Conservation (phyloP, 2,113 vertebrate species). For the Glareola pratincola region DNA sequence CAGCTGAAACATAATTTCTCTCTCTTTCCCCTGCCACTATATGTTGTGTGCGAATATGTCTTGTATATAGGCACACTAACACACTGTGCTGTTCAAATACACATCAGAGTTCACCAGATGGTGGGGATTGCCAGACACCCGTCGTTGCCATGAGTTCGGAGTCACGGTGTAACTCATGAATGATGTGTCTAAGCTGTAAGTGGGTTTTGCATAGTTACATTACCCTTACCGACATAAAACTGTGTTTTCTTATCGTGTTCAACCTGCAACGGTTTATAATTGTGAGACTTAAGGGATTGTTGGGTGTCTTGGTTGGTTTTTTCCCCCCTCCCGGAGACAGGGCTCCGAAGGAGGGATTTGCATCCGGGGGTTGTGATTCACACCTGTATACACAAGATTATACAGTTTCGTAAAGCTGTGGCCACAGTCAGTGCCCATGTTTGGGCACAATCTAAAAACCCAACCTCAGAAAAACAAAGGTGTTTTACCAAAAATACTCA, state of each 20-base stretch:
- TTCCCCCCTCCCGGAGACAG: background rate
- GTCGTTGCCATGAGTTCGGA: conserved; percentile 55
- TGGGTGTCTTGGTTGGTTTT: background rate
- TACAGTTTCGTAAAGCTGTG: background rate
- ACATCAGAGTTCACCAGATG: conserved; percentile 67
- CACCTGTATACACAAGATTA: background rate
- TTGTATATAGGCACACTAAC: conserved; percentile 55
- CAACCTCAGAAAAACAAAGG: conserved; percentile 44
- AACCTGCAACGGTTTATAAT: background rate
- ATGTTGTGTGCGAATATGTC: conserved; percentile 24
- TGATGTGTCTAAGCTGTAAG: conserved; percentile 38
- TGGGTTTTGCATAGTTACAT: conserved; percentile 17
- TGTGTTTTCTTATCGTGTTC: background rate
- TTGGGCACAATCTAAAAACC: conserved; percentile 22
- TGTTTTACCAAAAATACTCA: conserved; percentile 51
- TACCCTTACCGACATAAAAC: background rate
- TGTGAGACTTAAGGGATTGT: background rate
- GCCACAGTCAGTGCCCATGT: conserved; percentile 7
- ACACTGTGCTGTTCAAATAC: conserved; percentile 64
- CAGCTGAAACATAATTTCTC: conserved; percentile 47
- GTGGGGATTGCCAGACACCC: conserved; percentile 59
- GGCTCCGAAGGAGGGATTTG: conserved; percentile 21
- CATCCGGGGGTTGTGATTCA: conserved; percentile 45
- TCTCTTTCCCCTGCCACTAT: conserved; percentile 64
- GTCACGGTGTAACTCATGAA: conserved; percentile 55